Evolutionary conservation across 2,113 vertebrate genomes (phyloP), one percentile per base, ranked within the genome.

Genomic region (Thomomys bottae): DNA sequence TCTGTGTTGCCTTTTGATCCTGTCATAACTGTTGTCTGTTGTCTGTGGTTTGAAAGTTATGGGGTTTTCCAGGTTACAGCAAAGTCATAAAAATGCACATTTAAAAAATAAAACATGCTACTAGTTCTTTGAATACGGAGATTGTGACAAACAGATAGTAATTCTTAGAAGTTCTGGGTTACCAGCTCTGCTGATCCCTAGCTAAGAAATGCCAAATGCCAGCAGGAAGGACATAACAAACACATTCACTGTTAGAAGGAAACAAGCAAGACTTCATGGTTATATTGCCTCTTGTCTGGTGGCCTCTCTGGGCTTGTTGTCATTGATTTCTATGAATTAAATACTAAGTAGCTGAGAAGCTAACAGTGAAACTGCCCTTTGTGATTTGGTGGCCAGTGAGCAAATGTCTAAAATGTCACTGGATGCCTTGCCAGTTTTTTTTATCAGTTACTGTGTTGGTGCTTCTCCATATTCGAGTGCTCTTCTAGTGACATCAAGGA

Each of bases 141-240:
- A 94, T 95, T 95, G 92, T 96, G 96, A 93, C 90, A 73, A 96
- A 93, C 80, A 96, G 95, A 97, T 95, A 96, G 70, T 88, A 94
- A 90, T 97, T 96, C 96, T 96, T 96, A 96, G 96, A 97, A 97
- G 79, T 92, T 90, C 92, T 88, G 45, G 17, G 80, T 90, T 95
- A 72, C 72, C 80, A 82, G n/a, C 82, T 82, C 78, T 85, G 28
- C 59, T 87, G 72, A 75, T 96, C 73, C 93, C 89, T 90, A 90
- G 83, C 90, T 94, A 75, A 77, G 64, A 96, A 97, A 82, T 94
- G 90, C 89, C 92, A 95, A 89, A 94, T 79, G 87, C 86, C 64
- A 79, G 70, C 79, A 93, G 67, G 80, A 96, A 93, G 80, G 93
- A 26, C 42, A 36, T 78, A 78, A 94, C 54, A 97, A 94, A 94